Evolutionary conservation across 2,888 invertebrate species (phyloP), one percentile per base, ranked within the genome.

Genomic region (Chirona hameri): DNA sequence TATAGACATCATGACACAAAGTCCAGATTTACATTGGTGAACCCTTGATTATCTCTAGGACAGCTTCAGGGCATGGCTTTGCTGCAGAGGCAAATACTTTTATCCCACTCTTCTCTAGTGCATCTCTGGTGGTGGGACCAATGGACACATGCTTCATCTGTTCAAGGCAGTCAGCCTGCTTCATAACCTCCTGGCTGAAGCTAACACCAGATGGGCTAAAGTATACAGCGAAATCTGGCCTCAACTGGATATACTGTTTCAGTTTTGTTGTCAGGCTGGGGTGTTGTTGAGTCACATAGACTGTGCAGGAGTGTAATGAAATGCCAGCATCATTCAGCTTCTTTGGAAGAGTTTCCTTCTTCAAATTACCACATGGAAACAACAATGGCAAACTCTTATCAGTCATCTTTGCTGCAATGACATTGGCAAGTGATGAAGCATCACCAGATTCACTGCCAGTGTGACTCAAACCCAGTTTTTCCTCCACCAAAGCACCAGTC

Each of bases 341-440:
- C 18, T 15, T 72, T 3, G 72, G 72, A 31, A 72, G 31, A 72
- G 72, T 72, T 72, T 72, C 72, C 14, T 72, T 72, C 72, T 72
- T 72, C 72, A 72, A 18, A 27, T 15, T 72, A 15, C 72, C 72
- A 72, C 31, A 72, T 31, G 72, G 72, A 18, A 72, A 72, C 3
- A 72, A 27, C 72, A 76, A n/a, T 55, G 57, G 31, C 81, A 81
- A 76, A 85, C 83, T 18, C 85, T 84, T 18, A 5, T 29, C 31
- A 12, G 14, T 27, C 31, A 72, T 72, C 27, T 31, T 5, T 18
- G 15, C 1, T 4, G 14, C 27, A 10, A 72, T 72, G 0, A 18
- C 0, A 15, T 72, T 29, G 29, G 72, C 72, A 14, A 72, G 72
- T 3, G 4, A 18, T 29, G 14, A 10, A 31, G 72, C 72, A 31